These are phyloP conservation scores for Tinea semifulvella DNA, from an alignment of 2,888 invertebrate genomes.

Conservation along the genomic window DNA sequence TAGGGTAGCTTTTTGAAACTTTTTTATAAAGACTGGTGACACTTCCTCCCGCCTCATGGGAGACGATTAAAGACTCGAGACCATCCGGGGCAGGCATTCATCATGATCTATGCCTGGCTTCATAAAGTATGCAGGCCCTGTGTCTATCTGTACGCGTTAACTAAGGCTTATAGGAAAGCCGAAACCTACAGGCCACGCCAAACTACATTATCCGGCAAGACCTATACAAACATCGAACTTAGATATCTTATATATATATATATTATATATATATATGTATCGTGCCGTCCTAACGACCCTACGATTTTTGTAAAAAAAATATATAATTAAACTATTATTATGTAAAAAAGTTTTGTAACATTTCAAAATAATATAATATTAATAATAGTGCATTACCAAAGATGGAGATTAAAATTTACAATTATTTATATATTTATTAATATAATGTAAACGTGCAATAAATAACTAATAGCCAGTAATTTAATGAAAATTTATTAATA, in stretches of 20 bases:
- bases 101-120: constrained; percentile 62
- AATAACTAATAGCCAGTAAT: constrained; percentile 63
- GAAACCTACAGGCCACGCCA: constrained; percentile 1
- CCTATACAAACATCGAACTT: constrained; percentile 62
- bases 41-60: constrained; percentile 20
- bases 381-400: constrained; percentile 45
- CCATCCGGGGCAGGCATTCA: background rate
- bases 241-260: constrained; percentile 39
- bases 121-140: too few relatives aligned
- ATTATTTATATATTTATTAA: constrained; percentile 64
- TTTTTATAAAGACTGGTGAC: constrained; percentile 27
- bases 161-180: constrained; percentile 1
- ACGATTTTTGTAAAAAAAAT: constrained; percentile 64
- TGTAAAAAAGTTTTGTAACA: constrained; percentile 62
- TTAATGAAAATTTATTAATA: constrained; percentile 53
- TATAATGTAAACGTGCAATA: constrained; percentile 68
- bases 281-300: constrained; percentile 68
- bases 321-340: constrained; percentile 58
- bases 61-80: background rate
- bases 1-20: constrained; percentile 24
- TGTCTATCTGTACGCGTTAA: background rate
- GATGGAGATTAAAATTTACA: constrained; percentile 62
- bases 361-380: constrained; percentile 60
- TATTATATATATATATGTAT: constrained; percentile 32
- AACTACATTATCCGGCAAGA: constrained; percentile 29